Base-by-base conservation (phyloP, 2,113 vertebrate species). In the Vulpes lagopus region DNA sequence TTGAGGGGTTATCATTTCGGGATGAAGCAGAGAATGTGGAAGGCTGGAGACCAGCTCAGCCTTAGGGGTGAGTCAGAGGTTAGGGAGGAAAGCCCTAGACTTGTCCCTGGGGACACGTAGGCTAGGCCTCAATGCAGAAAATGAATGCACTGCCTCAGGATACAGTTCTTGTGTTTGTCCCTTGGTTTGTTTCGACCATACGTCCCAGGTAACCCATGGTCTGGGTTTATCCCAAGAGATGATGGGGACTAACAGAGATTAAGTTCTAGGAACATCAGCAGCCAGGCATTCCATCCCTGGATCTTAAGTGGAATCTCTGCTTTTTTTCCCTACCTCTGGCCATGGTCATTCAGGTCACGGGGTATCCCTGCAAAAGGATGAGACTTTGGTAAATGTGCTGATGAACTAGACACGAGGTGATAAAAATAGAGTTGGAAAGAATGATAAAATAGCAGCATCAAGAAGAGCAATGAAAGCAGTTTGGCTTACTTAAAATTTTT, bases 1-100 rank as follows among this genome's bases (percentile, higher is more conserved):
- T 3, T 59, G 80, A 25, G 3, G 57, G 20, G n/a, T 60, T 57
- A 43, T 69, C 55, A 60, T 64, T 43, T n/a, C 35, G 57, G 79
- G 91, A 64, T 74, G 82, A 89, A 91, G 65, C 9, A 30, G 51
- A 67, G 60, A 83, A 35, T 9, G 8, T 16, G 15, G 80, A 73
- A 88, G 78, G 15, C 8, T 2, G 30, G 20, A 0, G 1, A 30
- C 76, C 90, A 71, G n/a, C 85, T 96, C 65, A 89, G 49, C 73
- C n/a, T 82, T 32, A 51, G n/a, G 16, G 38, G 30, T 95, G 80
- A 95, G 59, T 97, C 97, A 94, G 78, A 76, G 60, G 10, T 73
- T 6, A 78, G 23, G 55, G 16, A 83, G 82, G 93, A 59, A 93
- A 30, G n/a, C 23, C 3, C 27, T 62, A 74, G 62, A 25, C 73